Percentiles rank a stretch among this genome's conserved stretches.
These are phyloP conservation scores for Rhinogobio ventralis DNA, from an alignment of 2,797 vertebrate species.

Conservation along the genomic window DNA sequence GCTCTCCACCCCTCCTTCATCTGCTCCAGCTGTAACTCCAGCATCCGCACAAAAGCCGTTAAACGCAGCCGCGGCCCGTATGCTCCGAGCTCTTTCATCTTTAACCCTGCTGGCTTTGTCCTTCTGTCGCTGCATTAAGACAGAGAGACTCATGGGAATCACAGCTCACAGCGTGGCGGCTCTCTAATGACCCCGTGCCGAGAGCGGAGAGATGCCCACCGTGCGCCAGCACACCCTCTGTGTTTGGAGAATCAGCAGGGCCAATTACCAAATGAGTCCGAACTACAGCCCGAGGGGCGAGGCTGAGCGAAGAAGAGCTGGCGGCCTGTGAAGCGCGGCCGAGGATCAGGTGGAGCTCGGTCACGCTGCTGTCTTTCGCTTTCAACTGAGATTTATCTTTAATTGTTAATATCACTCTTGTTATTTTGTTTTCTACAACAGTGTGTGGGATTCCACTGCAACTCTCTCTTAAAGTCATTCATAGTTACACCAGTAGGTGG, in stretches of 20 bases:
- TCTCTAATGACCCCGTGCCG: constrained; percentile 50
- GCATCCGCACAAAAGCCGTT: background rate
- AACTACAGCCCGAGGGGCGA: background rate
- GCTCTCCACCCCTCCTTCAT: background rate
- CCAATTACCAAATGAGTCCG: constrained; percentile 60
- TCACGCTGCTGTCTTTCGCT: no score
- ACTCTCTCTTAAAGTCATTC: no score
- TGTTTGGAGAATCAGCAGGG: constrained; percentile 27
- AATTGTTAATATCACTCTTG: background rate
- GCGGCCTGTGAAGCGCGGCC: no score
- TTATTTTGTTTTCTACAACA: no score
- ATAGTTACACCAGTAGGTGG: no score
- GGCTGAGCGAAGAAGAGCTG: no score
- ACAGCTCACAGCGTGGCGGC: constrained; percentile 26
- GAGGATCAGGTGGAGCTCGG: no score
- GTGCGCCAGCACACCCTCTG: constrained; percentile 31
- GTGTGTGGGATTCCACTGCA: no score
- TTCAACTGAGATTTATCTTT: background rate
- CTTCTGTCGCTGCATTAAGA: constrained; percentile 1
- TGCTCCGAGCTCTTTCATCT: constrained; percentile 37
- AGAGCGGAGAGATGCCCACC: constrained; percentile 32
- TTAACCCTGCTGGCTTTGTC: constrained; percentile 15
- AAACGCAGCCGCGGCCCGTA: background rate
- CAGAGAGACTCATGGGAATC: constrained; percentile 31
- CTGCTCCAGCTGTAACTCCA: background rate